Evolutionary conservation across 2,113 vertebrate species (phyloP), one percentile per base, ranked within the genome.

Genomic region (Sisor rabdophorus): DNA sequence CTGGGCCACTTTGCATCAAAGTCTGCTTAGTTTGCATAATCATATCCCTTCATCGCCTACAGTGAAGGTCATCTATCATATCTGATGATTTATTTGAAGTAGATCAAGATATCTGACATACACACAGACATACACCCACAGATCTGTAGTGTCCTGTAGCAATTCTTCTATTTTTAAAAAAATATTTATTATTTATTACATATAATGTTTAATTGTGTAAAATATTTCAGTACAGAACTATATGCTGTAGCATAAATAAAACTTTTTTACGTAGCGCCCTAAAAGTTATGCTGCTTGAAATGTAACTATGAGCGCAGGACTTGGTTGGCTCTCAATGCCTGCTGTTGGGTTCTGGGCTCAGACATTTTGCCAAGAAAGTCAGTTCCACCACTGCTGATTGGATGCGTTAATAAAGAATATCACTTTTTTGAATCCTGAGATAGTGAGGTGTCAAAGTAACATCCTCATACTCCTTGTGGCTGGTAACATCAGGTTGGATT

Each of bases 21-120:
- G 92, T 84, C 87, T 81, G 83, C 73, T 79, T 87, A 70, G 95
- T 98, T 95, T 95, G 89, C 94, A 98, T 98, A 97, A 97, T 96
- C 79, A 91, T 87, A 89, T 93, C 92, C 89, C 89, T 92, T 91
- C 65, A 80, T 59, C 26, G 61, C 79, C 63, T 76, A 67, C 60
- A 69, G 77, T 52, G 80, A 84, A 82, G 83, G 83, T 85, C 84
- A 84, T 75, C 71, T 80, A 83, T 75, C 71, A 56, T 75, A 50
- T 77, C 77, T 73, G 69, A 75, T 78, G 76, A 79, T 72, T 73
- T 77, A 69, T 75, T 40, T 65, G 65, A 47, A 76, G 75, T 56
- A 65, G 30, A 71, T 61, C 61, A 60, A 56, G 10, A 50, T 36
- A 12, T 59, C 70, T 32, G 56, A 60, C 64, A 58, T 71, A 58